These are phyloP conservation scores for Nannoperca obscura DNA, from an alignment of 2,797 vertebrate genomes.

Conservation along the genomic window DNA sequence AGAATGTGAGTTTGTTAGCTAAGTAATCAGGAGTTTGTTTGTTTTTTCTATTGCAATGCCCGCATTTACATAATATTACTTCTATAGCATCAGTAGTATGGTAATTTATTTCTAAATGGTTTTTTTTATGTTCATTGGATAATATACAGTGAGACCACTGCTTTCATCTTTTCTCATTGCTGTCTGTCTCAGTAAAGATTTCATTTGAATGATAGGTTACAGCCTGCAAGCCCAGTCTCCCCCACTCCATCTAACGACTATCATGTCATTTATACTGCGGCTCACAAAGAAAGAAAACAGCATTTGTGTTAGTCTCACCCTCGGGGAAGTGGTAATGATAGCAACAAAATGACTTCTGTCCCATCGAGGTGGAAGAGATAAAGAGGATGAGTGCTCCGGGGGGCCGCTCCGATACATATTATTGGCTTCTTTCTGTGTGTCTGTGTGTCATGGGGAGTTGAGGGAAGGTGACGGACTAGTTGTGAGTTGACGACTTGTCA, in stretches of 20 bases:
- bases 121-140: slow-evolving; percentile 39
- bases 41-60: neutral
- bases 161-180: slow-evolving; percentile 37
- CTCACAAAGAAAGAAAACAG: slow-evolving; percentile 51
- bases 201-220: slow-evolving; percentile 46
- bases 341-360: slow-evolving; percentile 68
- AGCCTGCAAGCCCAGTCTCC: neutral
- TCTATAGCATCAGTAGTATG: neutral
- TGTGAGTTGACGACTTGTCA: slow-evolving; percentile 40
- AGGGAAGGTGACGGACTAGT: slow-evolving; percentile 8
- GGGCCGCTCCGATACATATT: slow-evolving; percentile 42
- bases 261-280: slow-evolving; percentile 45
- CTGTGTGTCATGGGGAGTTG: slow-evolving; percentile 17
- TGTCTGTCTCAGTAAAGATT: slow-evolving; percentile 15
- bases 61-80: slow-evolving; percentile 22
- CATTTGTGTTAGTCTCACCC: slow-evolving; percentile 55
- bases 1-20: neutral
- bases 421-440: slow-evolving; percentile 12
- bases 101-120: slow-evolving; percentile 24
- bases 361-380: slow-evolving; percentile 58
- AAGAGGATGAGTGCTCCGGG: slow-evolving; percentile 53
- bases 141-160: slow-evolving; percentile 5
- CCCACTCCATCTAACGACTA: slow-evolving; percentile 33
- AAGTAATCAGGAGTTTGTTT: neutral
- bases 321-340: slow-evolving; percentile 66